A percentile compares a stretch with the other conserved stretches of the same genome.
phyloP scores from a whole-genome alignment of 2,888 invertebrate genomes.

The Troides oblongomaculatus region DNA sequence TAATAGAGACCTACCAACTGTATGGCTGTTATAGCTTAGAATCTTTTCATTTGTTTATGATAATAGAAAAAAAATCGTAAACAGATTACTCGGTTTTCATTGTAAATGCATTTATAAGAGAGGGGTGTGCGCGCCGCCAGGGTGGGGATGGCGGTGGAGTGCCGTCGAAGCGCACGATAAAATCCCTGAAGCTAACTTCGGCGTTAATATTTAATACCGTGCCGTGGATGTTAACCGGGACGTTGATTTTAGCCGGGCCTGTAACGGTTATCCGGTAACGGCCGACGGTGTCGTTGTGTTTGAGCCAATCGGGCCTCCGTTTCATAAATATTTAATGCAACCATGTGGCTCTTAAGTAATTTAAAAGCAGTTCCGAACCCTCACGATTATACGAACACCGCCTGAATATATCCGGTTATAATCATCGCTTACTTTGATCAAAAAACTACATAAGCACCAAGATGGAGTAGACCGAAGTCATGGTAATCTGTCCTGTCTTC shows the following conservation, averaged over 20 bases:
- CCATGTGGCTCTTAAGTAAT: background rate
- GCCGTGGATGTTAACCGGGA: constrained; percentile 6
- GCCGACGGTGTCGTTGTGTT: background rate
- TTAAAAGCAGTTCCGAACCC: background rate
- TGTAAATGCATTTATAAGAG: constrained; percentile 16
- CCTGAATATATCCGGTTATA: too few species aligned
- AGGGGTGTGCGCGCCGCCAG: background rate
- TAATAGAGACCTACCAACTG: too few species aligned
- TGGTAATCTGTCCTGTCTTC: too few species aligned
- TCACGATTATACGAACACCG: background rate
- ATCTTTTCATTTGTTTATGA: too few species aligned
- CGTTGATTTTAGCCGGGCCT: constrained; percentile 10
- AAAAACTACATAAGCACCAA: too few species aligned
- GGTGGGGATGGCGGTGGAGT: background rate
- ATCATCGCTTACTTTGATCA: too few species aligned
- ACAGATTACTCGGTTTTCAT: background rate
- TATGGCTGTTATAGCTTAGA: too few species aligned
- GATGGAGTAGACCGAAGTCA: too few species aligned
- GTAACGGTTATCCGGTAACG: constrained; percentile 13
- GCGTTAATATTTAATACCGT: constrained; percentile 16
- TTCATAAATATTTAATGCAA: constrained; percentile 1
- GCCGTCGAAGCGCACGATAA: constrained; percentile 13
- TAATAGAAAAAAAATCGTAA: too few species aligned
- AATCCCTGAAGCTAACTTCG: constrained; percentile 18
- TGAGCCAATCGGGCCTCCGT: background rate